Conservation (phyloP, 1,140 invertebrate species). For the Dufourea novaeangliae region DNA sequence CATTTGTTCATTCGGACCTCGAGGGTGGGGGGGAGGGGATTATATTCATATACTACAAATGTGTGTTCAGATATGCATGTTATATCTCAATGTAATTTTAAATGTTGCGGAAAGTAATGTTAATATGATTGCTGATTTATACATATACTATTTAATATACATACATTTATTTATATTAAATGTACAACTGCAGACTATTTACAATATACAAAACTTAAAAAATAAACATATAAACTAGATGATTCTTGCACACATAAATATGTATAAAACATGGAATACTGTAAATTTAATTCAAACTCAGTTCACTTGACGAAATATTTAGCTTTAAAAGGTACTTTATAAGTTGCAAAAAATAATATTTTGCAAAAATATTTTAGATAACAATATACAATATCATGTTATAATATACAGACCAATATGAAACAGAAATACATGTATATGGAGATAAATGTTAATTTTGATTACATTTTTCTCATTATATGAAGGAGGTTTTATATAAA, state of each 20-base stretch:
- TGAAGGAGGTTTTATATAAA: not conserved
- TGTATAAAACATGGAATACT: not conserved
- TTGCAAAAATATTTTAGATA: not conserved
- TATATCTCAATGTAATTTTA: conserved; percentile 9
- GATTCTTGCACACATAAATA: not conserved
- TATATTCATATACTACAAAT: conserved; percentile 11
- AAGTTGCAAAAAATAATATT: not conserved
- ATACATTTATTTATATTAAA: conserved; percentile 29
- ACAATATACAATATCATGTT: conserved; percentile 2
- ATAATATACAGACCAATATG: conserved; percentile 13
- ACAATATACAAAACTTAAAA: conserved; percentile 6
- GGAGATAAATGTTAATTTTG: not conserved
- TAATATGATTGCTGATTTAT: conserved; percentile 9
- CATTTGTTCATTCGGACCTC: too few species aligned
- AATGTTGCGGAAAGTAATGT: not conserved
- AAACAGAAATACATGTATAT: not conserved
- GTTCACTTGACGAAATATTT: conserved; percentile 34
- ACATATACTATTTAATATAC: conserved; percentile 16
- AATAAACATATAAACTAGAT: conserved; percentile 1
- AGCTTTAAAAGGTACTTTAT: conserved; percentile 27
- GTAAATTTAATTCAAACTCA: conserved; percentile 17
- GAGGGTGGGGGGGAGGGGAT: too few species aligned
- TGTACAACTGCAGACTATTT: conserved; percentile 6
- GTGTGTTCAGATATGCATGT: not conserved
- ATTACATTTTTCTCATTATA: not conserved